Evolutionary conservation across 2,113 vertebrate species (phyloP), one percentile per base, ranked within the genome.

Genomic region (Coptodon bakossiorum): DNA sequence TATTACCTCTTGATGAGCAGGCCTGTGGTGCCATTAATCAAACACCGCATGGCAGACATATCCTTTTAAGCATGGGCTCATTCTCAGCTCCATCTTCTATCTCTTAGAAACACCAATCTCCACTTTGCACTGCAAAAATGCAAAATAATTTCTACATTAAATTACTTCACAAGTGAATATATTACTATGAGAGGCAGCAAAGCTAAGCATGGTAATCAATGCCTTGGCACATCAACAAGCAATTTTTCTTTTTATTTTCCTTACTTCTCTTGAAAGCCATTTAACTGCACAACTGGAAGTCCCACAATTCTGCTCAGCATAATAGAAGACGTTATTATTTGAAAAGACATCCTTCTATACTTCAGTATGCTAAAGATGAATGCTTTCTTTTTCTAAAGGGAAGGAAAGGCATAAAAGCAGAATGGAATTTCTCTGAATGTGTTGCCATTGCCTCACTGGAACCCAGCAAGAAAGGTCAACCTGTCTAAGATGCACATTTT

Each of bases 21-120:
- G 61, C 91, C 90, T 91, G 86, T 86, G 91, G 91, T 89, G 91
- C 93, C 89, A 95, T 95, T 94, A 94, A 93, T 95, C 93, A 94
- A 91, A 93, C 61, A 71, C 40, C 16, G 50, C 91, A 87, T 78
- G 89, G 89, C 89, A 90, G 83, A 85, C 85, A 91, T 90, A 86
- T 93, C 91, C 84, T 93, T 87, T 88, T 91, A 93, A 90, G 91
- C 90, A 73, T 76, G 27, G 83, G 78, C 91, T 88, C 86, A 83
- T 57, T 57, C 87, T 88, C 66, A 61, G 56, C 82, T 88, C 80
- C 73, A 89, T 92, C 86, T 80, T 68, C 87, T 54, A 81, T 84
- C 84, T 92, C 81, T 92, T 89, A 52, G 76, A 88, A 84, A 85
- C 71, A 87, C 68, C 53, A 78, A 71, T 82, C 63, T 86, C 66